Base-by-base conservation (phyloP, 2,113 vertebrate genomes). In the Alces alces region DNA sequence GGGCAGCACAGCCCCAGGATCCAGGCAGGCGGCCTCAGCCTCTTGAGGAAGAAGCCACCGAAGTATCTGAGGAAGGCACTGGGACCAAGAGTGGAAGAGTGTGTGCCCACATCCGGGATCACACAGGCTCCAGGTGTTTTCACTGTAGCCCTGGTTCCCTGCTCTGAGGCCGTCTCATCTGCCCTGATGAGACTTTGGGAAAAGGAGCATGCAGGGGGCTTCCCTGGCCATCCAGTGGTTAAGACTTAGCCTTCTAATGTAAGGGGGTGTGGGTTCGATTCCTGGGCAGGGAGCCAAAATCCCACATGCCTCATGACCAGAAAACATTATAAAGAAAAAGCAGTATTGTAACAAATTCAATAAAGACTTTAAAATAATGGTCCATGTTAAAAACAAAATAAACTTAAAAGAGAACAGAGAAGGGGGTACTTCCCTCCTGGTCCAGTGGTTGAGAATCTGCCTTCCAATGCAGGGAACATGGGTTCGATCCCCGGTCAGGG, bases 101-200 rank as follows among this genome's bases (percentile, higher is more conserved):
- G 12, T 14, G 52, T 2, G 1, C 64, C 55, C 50, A 16, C n/a
- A 45, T 39, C 47, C 2, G 0, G 12, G 19, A 7, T 36, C 36
- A 1, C 36, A 3, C 21, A 3, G 9, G 28, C 45, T 30, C 23
- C 11, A 15, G 85, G 33, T 13, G 54, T 27, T 43, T 76, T 30
- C 36, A 5, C 27, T 76, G 79, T 11, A 91, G 88, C 66, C 28
- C 36, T 28, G 30, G 27, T n/a, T 55, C 45, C 28, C 39, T 13
- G 4, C 47, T 54, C 47, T 23, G 66, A 28, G 16, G 57, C 70
- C 8, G 1, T 11, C 7, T 64, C 47, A 4, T 89, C 11, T 8
- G 30, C 11, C 57, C 43, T 17, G 28, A 70, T 30, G 43, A 92
- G 87, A 86, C 47, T 5, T 89, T 64, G 47, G 27, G 27, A n/a